These are phyloP conservation scores for Polydesmus complanatus DNA, from an alignment of 2,888 invertebrate genomes.

Conservation along the genomic window DNA sequence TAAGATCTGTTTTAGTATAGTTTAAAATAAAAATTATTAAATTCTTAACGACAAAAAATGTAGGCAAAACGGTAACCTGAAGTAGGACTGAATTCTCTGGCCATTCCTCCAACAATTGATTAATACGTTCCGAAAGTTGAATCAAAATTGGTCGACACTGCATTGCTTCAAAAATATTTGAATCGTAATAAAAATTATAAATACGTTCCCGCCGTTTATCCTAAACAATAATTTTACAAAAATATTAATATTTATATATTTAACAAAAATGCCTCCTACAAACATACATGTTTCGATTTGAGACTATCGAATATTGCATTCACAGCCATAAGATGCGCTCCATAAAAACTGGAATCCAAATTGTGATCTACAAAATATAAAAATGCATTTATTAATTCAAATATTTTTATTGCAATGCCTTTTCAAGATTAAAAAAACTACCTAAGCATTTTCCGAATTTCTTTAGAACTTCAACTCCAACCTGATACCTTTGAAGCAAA, in stretches of 20 bases:
- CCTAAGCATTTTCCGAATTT: constrained; percentile 6
- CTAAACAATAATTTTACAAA: too few species aligned
- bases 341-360: background rate
- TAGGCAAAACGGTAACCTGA: constrained; percentile 46
- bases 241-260: too few species aligned
- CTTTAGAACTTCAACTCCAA: constrained; percentile 8
- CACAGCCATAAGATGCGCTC: background rate
- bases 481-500: constrained; percentile 8
- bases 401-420: background rate
- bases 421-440: background rate
- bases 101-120: constrained; percentile 58
- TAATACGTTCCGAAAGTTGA: constrained; percentile 46
- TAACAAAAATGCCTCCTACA: too few species aligned
- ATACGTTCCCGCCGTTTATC: too few species aligned
- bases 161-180: constrained; percentile 62
- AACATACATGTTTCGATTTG: background rate
- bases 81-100: constrained; percentile 77
- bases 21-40: constrained; percentile 30
- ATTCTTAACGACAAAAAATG: background rate
- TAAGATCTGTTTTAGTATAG: constrained; percentile 43
- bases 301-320: background rate
- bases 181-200: constrained; percentile 65
- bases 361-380: background rate
- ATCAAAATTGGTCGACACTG: constrained; percentile 55
- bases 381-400: background rate